These are phyloP conservation scores for Scaeva pyrastri DNA, from an alignment of 2,888 invertebrate genomes.

Conservation along the genomic window DNA sequence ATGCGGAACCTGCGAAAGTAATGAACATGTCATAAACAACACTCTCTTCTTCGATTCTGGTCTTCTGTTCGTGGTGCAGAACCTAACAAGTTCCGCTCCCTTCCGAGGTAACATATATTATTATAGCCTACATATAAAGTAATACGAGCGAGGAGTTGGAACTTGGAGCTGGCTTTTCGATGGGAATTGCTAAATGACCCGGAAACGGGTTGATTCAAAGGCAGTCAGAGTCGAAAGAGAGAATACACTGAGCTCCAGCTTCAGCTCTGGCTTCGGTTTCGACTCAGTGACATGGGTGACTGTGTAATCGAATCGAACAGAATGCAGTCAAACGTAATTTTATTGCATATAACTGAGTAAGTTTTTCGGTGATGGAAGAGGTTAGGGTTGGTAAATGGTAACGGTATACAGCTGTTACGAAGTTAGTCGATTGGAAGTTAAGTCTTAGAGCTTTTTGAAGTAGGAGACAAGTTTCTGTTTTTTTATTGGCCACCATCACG, in stretches of 20 bases:
- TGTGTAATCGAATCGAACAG: slow-evolving; percentile 76
- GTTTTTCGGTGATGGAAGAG: slow-evolving; percentile 45
- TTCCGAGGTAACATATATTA: not conserved
- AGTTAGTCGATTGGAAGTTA: slow-evolving; percentile 65
- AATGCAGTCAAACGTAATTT: slow-evolving; percentile 76
- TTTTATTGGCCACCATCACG: slow-evolving; percentile 56
- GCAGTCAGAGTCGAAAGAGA: slow-evolving; percentile 40
- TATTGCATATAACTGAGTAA: slow-evolving; percentile 66
- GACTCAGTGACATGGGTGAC: slow-evolving; percentile 72
- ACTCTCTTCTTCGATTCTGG: slow-evolving; percentile 33
- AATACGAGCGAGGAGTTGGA: too few relatives aligned
- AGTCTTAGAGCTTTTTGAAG: slow-evolving; percentile 56
- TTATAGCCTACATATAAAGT: slow-evolving; percentile 5
- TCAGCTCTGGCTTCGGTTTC: too few relatives aligned
- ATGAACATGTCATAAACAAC: slow-evolving; percentile 76
- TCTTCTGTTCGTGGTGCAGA: slow-evolving; percentile 67
- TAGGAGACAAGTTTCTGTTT: slow-evolving; percentile 43
- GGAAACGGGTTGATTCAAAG: slow-evolving; percentile 69
- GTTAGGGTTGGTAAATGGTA: not conserved
- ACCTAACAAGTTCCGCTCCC: slow-evolving; percentile 52
- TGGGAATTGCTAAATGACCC: slow-evolving; percentile 72
- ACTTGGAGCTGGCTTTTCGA: slow-evolving; percentile 47
- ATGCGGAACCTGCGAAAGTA: slow-evolving; percentile 59
- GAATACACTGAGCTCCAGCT: slow-evolving; percentile 17
- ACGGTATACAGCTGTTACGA: slow-evolving; percentile 41